Base-by-base conservation (phyloP, 1,140 invertebrate species). In the Eriosoma lanigerum region DNA sequence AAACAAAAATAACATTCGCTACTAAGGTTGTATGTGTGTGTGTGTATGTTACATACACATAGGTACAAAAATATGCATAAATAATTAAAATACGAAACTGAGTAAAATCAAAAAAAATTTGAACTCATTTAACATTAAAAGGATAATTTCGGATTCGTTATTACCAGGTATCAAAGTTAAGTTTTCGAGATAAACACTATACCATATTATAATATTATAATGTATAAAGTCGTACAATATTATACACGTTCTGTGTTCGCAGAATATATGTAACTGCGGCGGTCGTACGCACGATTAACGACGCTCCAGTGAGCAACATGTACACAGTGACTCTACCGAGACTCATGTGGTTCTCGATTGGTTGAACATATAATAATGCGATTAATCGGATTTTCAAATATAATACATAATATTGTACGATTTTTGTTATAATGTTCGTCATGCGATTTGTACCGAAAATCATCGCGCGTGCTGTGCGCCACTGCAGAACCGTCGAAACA, bases 261-360 rank as follows among this genome's bases (percentile, higher is more conserved):
- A 9, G 13, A 73, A 21, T 48, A 48, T 17, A 50, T 50, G 50
- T 64, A 64, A n/a, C 32, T 29, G 62, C 32, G 32, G 19, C 1
- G 6, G 52, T 38, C 58, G 60, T 1, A 19, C 50, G 52, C 24
- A 9, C 70, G 70, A 73, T 73, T 73, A 58, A 54, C 50, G 50
- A 56, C 73, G 52, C 50, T 56, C 21, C 73, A 58, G 52, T 58
- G 73, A 76, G 54, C 73, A 52, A 73, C 32, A 38, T 38, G 8
- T 52, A 32, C 50, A 24, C 29, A 52, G 70, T 73, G 70, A 73
- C 50, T 73, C 44, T 8, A 8, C 46, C 48, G 52, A 68, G 64
- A 32, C 64, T 32, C 21, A 38, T 60, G 73, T 54, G 73, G 73
- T 76, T 76, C 73, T 58, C 73, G 73, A 76, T 76, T 76, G 73